phyloP scores from a whole-genome alignment of 2,113 vertebrate genomes.

The Pogonocichla stellata region DNA sequence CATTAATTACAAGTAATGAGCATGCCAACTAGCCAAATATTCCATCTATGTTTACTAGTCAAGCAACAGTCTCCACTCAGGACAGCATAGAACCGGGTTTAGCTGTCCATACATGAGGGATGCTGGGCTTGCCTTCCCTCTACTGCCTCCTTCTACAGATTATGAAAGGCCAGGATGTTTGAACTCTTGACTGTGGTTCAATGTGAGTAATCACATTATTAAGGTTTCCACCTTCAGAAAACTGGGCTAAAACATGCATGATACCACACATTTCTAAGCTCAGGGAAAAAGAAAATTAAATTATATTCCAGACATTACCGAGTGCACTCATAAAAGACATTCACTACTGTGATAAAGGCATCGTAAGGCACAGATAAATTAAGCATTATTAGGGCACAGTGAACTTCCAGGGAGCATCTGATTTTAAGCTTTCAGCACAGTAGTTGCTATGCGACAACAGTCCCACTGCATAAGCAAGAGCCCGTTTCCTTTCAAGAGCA shows the following conservation, averaged over 20 bases:
- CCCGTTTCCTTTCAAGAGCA: constrained; percentile 13
- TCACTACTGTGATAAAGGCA: not conserved
- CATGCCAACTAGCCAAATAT: not conserved
- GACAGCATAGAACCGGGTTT: accelerated
- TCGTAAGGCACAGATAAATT: constrained; percentile 5
- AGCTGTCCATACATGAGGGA: accelerated
- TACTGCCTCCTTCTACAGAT: not conserved
- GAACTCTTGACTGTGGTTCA: not conserved
- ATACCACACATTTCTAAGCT: not conserved
- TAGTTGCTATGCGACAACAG: constrained; percentile 52
- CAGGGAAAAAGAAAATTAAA: not conserved
- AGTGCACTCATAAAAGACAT: not conserved
- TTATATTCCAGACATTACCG: not conserved
- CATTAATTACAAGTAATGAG: not conserved
- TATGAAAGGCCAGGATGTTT: not conserved
- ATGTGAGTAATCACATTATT: not conserved
- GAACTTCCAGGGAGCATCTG: constrained; percentile 50
- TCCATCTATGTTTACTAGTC: not conserved
- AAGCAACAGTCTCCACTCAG: not conserved
- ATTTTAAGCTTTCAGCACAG: constrained; percentile 45
- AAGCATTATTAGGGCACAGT: constrained; percentile 28
- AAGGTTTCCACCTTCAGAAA: not conserved
- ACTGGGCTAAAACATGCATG: not conserved
- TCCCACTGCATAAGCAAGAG: constrained; percentile 27
- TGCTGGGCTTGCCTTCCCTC: no score